Base-by-base conservation (phyloP, 2,113 vertebrate genomes). In the Varanus komodoensis region DNA sequence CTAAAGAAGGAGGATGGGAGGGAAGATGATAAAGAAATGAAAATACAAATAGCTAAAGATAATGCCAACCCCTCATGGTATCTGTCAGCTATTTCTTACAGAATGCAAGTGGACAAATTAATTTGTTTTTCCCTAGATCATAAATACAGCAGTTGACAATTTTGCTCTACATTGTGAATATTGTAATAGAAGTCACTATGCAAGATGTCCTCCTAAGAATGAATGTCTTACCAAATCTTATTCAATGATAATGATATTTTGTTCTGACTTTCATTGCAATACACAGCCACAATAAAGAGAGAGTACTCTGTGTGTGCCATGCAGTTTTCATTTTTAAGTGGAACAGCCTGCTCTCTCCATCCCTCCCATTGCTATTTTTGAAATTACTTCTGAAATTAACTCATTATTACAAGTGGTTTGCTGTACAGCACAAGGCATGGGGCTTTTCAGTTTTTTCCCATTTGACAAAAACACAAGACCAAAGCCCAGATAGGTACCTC, bases 1-100 rank as follows among this genome's bases (percentile, higher is more conserved):
- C 90, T 92, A 19, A 48, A 93, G 92, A 88, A 93, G 80, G 81
- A 91, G 92, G 87, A 94, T 94, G 93, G 95, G 94, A 92, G 93
- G 91, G 93, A 90, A 96, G 82, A 94, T 81, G 84, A 93, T 68
- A 90, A 91, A 92, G 86, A 82, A 82, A 86, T 67, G 29, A 91
- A 95, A 89, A 4, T 78, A 87, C 77, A 85, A 57, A 91, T 93
- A 95, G 61, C 78, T 80, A 34, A 90, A 91, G 38, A 0, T 81
- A 93, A 92, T 3, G 67, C n/a, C 44, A 64, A 86, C 86, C 38
- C 82, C 67, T 79, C n/a, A 23, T 77, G 71, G 79, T 34, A 1
- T 68, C 79, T 94, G 69, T n/a, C 87, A 87, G 3, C 67, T 50
- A 0, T 5, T 8, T 57, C 54, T 80, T 75, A 79, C 44, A 73